Base-by-base conservation (phyloP, 2,888 invertebrate species). In the Drosophila buzzatii region DNA sequence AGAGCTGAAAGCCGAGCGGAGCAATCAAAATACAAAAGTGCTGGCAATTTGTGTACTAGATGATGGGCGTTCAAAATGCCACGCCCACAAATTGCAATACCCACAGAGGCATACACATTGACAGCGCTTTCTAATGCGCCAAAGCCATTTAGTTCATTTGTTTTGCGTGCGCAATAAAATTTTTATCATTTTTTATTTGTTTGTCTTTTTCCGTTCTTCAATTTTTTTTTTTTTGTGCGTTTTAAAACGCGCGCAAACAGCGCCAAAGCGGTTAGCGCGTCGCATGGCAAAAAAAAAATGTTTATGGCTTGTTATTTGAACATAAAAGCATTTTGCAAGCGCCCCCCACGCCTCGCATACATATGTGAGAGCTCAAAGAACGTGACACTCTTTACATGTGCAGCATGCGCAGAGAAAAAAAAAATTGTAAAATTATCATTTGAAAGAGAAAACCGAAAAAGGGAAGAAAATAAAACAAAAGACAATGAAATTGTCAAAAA, bases 61-160 rank as follows among this genome's bases (percentile, higher is more conserved):
- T 72, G 77, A 67, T 57, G 65, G 76, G 80, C 49, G 49, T 39
- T 18, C 41, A 59, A 55, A 12, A 27, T 49, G 69, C 45, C 69
- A 78, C 74, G 69, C 79, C 79, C 51, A 35, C 42, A 33, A 41
- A 73, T 45, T 73, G 74, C 74, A 73, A 63, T 59, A 27, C 39
- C 39, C 35, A 23, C 33, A 39, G 6, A 27, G 18, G 9, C 51
- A 8, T 12, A n/a, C n/a, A 23, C 12, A n/a, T 18, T 44, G 37
- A 42, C 23, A n/a, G 53, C 45, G 58, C 20, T 27, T 39, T 80
- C 79, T 84, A 79, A 81, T 88, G 84, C 73, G 72, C 52, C 47
- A 76, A 90, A 86, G 85, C 87, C 90, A 89, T 86, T 86, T 90
- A 76, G 82, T 86, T 90, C 90, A 85, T 90, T 85, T 90, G 84